Base-by-base conservation (phyloP, 1,140 invertebrate genomes). In the Limonius californicus region DNA sequence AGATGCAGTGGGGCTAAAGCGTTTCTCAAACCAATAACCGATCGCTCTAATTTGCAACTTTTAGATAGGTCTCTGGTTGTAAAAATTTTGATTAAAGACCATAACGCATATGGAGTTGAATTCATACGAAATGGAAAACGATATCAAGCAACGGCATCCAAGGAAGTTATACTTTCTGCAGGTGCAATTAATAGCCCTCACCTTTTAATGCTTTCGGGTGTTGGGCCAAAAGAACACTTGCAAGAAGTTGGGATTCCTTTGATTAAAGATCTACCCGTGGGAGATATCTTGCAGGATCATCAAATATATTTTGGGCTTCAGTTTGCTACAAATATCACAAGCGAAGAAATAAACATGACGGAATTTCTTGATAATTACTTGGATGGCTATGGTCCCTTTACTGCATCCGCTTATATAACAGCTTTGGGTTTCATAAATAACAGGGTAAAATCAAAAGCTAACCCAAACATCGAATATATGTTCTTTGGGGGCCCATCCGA, bases 1-100 rank as follows among this genome's bases (percentile, higher is more conserved):
- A 78, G 91, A 20, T 88, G 86, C 65, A 91, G 88, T 47, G 77
- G 88, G 0, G 85, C 89, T 0, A 92, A 92, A 75, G 89, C 88
- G 0, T 92, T 92, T 70, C 62, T 92, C 1, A 81, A 88, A 39
- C 89, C 83, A 53, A 77, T 78, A 9, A 79, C 82, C 8, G 65
- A 82, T 53, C 71, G 85, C 20, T 62, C 64, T 9, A 88, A 88
- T 69, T 72, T 87, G 2, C 74, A 81, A 59, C 74, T 85, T 0
- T 80, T 80, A 12, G 77, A 81, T 45, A 76, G 78, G 8, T 76
- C 83, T 1, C 73, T 82, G 23, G 82, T 81, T 0, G 55, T 54
- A 55, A 67, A 66, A 65, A 59, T 83, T 15, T 62, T 81, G 11
- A 71, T 82, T 8, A 42, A 63, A 27, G 43, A 9, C 43, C 50